A percentile compares a stretch with the other conserved stretches of the same genome.
Evolutionary conservation across 2,113 vertebrate genomes (phyloP).

Genomic region (Pimephales promelas): DNA sequence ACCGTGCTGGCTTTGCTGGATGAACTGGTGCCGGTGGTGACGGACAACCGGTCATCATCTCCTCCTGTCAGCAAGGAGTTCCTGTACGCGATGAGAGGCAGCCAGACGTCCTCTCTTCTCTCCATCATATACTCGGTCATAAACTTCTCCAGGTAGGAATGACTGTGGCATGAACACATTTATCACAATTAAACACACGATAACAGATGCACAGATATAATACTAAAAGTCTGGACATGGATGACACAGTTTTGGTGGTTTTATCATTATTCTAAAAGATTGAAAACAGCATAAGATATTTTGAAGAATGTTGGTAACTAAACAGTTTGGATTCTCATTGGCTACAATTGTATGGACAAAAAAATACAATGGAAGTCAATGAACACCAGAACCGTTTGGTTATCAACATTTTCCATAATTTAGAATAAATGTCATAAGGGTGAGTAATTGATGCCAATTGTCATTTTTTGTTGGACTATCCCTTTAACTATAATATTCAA

Average conservation of each 20-base stretch:
- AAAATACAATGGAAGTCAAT: background rate
- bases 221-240: background rate
- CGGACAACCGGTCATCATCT: slow-evolving; percentile 94
- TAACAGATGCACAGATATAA: background rate
- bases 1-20: slow-evolving; percentile 95
- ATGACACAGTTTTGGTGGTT: background rate
- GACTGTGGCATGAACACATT: slow-evolving; percentile 71
- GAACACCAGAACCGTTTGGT: background rate
- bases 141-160: slow-evolving; percentile 97
- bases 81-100: slow-evolving; percentile 96
- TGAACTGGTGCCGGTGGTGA: slow-evolving; percentile 89
- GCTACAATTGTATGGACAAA: background rate
- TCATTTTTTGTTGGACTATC: background rate
- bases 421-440: background rate
- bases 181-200: background rate
- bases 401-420: background rate
- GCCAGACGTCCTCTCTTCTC: slow-evolving; percentile 96
- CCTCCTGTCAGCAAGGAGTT: slow-evolving; percentile 96
- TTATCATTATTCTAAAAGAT: background rate
- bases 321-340: background rate
- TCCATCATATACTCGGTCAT: slow-evolving; percentile 98
- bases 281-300: background rate
- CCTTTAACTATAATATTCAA: background rate
- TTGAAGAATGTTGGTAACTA: background rate
- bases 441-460: background rate